phyloP scores from a whole-genome alignment of 2,113 vertebrate genomes.

The Colossoma macropomum region DNA sequence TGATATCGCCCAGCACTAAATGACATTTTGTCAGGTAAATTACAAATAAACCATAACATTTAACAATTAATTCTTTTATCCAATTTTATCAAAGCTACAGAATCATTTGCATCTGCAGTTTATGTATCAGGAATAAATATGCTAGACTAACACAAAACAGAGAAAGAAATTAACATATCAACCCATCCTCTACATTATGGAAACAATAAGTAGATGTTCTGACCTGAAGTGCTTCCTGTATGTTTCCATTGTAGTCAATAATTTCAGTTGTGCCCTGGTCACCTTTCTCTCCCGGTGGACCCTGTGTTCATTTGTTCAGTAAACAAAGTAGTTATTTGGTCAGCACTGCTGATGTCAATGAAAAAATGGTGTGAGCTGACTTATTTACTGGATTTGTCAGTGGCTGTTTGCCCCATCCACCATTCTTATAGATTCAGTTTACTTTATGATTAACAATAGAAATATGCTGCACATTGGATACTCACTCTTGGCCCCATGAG shows the following conservation, averaged over 20 bases:
- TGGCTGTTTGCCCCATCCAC: too few relatives aligned
- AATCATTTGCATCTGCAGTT: background rate
- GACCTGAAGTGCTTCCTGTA: conserved; percentile 96
- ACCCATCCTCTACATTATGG: too few relatives aligned
- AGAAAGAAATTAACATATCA: background rate
- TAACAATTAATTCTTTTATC: too few relatives aligned
- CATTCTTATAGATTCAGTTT: background rate
- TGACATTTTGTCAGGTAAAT: too few relatives aligned
- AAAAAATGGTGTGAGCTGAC: background rate
- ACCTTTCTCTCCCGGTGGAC: conserved; percentile 95
- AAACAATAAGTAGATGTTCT: conserved; percentile 44
- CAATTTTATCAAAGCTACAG: too few relatives aligned
- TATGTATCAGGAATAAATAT: background rate
- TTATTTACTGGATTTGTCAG: too few relatives aligned
- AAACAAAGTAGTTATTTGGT: background rate
- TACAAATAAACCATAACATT: too few relatives aligned
- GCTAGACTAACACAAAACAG: background rate
- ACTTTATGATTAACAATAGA: too few relatives aligned
- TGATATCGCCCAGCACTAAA: too few relatives aligned
- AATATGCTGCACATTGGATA: conserved; percentile 46
- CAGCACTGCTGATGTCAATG: background rate
- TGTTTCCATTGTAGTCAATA: conserved; percentile 98
- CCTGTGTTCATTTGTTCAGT: conserved; percentile 72
- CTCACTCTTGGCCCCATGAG: conserved; percentile 85
- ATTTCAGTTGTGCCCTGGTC: conserved; percentile 96